Percentiles rank a stretch among this genome's conserved stretches.
Conservation (phyloP, 2,888 invertebrate species). For the Aspidiotus rigidus region DNA sequence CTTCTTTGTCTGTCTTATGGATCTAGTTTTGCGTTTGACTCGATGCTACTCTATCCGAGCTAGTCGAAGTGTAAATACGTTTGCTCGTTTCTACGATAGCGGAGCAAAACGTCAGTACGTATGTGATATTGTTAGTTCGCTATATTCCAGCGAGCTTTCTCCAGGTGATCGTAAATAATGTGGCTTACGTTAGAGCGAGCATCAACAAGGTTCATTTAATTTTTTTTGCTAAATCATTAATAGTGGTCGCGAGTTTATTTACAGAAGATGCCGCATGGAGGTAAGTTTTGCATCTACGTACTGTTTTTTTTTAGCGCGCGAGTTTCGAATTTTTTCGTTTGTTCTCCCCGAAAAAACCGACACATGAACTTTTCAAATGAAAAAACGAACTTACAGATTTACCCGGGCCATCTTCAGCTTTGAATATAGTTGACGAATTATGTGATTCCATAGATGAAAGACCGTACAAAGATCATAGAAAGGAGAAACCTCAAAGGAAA, state of each 20-base stretch:
- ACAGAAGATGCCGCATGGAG: conserved; percentile 28
- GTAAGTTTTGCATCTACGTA: conserved; percentile 16
- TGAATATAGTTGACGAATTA: conserved; percentile 27
- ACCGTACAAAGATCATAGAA: conserved; percentile 12
- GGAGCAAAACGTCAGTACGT: too few species aligned
- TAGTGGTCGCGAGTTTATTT: not conserved
- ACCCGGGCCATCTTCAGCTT: conserved; percentile 21
- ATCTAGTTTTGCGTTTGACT: conserved; percentile 28
- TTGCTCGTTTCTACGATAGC: too few species aligned
- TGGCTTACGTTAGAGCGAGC: conserved; percentile 9
- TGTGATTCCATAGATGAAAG: conserved; percentile 27
- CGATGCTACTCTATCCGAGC: not conserved
- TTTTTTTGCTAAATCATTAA: conserved; percentile 12
- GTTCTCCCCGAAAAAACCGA: conserved; percentile 10
- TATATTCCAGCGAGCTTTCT: conserved; percentile 23
- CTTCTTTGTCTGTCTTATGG: not conserved
- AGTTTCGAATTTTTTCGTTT: conserved; percentile 1
- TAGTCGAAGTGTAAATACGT: too few species aligned
- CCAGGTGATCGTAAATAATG: conserved; percentile 25
- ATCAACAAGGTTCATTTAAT: conserved; percentile 10
- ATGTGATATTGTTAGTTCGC: too few species aligned
- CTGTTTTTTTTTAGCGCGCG: conserved; percentile 5
- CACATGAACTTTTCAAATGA: not conserved
- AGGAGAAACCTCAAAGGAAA: conserved; percentile 23
- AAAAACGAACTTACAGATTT: conserved; percentile 15